Evolutionary conservation across 2,888 invertebrate species (phyloP).

Genomic region (Microplitis deprimator): DNA sequence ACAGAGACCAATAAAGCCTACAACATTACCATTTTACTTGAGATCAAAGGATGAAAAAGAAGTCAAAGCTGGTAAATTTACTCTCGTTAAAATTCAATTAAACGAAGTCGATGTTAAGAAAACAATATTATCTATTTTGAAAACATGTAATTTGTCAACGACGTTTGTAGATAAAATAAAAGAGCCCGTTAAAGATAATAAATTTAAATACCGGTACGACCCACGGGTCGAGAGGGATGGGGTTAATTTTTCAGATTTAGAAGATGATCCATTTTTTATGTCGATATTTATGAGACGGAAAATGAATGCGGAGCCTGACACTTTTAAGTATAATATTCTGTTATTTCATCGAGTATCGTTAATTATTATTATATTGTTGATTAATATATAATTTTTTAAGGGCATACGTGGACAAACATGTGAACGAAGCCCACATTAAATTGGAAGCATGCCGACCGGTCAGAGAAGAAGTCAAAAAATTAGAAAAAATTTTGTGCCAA

Average conservation of each 20-base stretch:
- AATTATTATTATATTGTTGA: slow-evolving; percentile 12
- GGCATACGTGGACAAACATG: slow-evolving; percentile 83
- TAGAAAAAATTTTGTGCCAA: slow-evolving; percentile 76
- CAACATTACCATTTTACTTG: slow-evolving; percentile 86
- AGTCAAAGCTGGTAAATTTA: slow-evolving; percentile 77
- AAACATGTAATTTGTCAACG: slow-evolving; percentile 88
- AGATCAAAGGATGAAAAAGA: slow-evolving; percentile 78
- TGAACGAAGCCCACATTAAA: slow-evolving; percentile 78
- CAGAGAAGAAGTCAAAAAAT: slow-evolving; percentile 81
- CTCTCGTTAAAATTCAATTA: slow-evolving; percentile 82
- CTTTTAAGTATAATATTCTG: slow-evolving; percentile 61
- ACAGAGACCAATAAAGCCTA: slow-evolving; percentile 75
- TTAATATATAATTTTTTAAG: slow-evolving; percentile 63
- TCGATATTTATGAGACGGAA: slow-evolving; percentile 72
- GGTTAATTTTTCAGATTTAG: slow-evolving; percentile 66
- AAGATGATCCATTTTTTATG: slow-evolving; percentile 74
- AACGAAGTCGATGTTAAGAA: slow-evolving; percentile 80
- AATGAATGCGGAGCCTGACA: slow-evolving; percentile 69
- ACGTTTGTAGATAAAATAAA: slow-evolving; percentile 87
- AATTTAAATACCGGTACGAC: slow-evolving; percentile 60
- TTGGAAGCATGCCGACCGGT: slow-evolving; percentile 78
- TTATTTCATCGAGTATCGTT: slow-evolving; percentile 5
- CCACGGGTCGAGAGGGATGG: slow-evolving; percentile 53
- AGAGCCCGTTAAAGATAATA: slow-evolving; percentile 74
- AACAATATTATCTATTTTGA: slow-evolving; percentile 83